phyloP scores from a whole-genome alignment of 23 tunicate genomes.

The Botrylloides violaceus region DNA sequence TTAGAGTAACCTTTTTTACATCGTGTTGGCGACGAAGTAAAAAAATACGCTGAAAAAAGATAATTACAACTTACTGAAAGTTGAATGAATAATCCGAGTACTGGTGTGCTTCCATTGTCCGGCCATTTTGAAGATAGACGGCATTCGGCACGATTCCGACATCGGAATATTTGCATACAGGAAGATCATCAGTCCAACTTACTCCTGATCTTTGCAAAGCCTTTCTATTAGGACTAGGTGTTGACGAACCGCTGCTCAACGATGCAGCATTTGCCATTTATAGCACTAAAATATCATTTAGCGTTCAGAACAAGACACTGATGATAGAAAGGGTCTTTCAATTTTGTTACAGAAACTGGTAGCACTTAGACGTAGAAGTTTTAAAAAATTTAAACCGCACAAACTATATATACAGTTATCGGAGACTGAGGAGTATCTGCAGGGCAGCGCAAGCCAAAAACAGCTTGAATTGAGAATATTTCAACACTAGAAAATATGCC shows the following conservation, averaged over 20 bases:
- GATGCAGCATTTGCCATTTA: background rate
- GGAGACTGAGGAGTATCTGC: too few species aligned
- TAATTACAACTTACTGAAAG: constrained; percentile 46
- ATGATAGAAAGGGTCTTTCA: too few species aligned
- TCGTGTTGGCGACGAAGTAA: too few species aligned
- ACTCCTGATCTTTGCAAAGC: constrained; percentile 32
- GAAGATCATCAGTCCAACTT: constrained; percentile 94
- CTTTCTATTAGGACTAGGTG: constrained; percentile 36
- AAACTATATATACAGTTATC: too few species aligned
- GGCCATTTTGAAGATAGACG: constrained; percentile 53
- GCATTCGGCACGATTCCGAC: constrained; percentile 67
- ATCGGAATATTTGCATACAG: constrained; percentile 66
- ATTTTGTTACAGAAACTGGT: too few species aligned
- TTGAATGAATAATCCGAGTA: constrained; percentile 76
- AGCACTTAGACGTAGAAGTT: too few species aligned
- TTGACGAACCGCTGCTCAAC: constrained; percentile 1
- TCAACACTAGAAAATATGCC: too few species aligned
- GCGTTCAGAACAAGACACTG: too few species aligned
- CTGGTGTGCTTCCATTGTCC: constrained; percentile 57
- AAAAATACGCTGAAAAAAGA: background rate
- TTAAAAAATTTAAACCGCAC: too few species aligned
- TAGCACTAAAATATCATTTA: background rate
- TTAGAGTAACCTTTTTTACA: too few species aligned
- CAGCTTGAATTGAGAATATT: too few species aligned
- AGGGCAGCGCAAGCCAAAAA: too few species aligned